These are phyloP conservation scores for Maniola jurtina DNA, from an alignment of 1,140 invertebrate genomes.

Conservation along the genomic window DNA sequence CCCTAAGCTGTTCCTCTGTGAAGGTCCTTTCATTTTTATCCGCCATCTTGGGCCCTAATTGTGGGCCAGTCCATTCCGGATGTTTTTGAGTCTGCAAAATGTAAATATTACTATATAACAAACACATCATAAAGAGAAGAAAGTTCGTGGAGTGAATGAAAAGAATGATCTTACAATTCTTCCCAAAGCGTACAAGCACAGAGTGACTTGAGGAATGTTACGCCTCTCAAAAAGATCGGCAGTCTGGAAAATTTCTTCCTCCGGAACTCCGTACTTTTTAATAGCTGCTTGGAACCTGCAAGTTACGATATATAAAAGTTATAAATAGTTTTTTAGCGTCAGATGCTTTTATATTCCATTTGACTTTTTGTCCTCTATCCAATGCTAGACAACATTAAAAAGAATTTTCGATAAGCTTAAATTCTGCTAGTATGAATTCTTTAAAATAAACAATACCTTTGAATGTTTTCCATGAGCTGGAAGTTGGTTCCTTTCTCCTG, in stretches of 20 bases:
- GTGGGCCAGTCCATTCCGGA: slow-evolving; percentile 93
- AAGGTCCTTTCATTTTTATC: slow-evolving; percentile 96
- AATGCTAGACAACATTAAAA: background rate
- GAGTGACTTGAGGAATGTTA: slow-evolving; percentile 97
- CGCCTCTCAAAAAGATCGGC: slow-evolving; percentile 97
- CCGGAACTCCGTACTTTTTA: slow-evolving; percentile 95
- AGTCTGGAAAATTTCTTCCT: slow-evolving; percentile 99
- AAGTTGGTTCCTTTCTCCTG: slow-evolving; percentile 97
- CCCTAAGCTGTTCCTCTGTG: slow-evolving; percentile 95
- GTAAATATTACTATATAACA: background rate
- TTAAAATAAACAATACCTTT: slow-evolving; percentile 78
- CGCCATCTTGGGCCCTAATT: slow-evolving; percentile 95
- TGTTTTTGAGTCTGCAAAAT: slow-evolving; percentile 91
- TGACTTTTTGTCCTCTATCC: background rate
- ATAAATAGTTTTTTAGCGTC: slow-evolving; percentile 13
- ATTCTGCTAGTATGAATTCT: background rate
- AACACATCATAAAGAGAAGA: background rate
- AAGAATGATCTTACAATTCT: slow-evolving; percentile 86
- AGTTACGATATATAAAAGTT: slow-evolving; percentile 24
- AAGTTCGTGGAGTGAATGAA: too few relatives aligned
- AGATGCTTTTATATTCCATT: background rate
- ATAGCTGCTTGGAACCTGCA: slow-evolving; percentile 94
- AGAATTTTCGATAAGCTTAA: background rate
- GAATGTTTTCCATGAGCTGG: slow-evolving; percentile 99
- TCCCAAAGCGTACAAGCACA: slow-evolving; percentile 92